A percentile compares a stretch with the other conserved stretches of the same genome.
phyloP scores from a whole-genome alignment of 35 echinoderm and acorn worm species.

The Acanthaster planci region DNA sequence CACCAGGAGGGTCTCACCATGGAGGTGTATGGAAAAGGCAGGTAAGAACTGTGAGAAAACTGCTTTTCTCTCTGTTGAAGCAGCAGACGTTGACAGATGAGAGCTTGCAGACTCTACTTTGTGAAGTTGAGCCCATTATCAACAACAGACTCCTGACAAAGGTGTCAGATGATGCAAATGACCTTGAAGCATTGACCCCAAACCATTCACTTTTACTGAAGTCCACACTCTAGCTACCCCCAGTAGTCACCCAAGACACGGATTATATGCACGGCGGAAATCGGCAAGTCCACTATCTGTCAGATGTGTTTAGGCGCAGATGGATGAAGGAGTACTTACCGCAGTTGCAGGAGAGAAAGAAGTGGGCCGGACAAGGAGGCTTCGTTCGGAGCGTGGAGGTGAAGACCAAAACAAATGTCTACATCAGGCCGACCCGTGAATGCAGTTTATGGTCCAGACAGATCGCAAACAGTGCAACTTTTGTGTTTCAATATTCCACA shows the following conservation, averaged over 20 bases:
- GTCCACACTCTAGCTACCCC: conserved; percentile 14
- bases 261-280: conserved; percentile 37
- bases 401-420: neutral
- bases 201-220: conserved; percentile 49
- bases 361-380: conserved; percentile 38
- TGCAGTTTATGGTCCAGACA: no score
- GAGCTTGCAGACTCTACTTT: conserved; percentile 23
- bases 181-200: conserved; percentile 48
- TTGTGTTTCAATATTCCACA: no score
- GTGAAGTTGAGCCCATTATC: conserved; percentile 22
- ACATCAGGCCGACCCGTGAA: conserved; percentile 25
- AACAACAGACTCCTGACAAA: conserved; percentile 45
- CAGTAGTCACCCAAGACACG: conserved; percentile 17
- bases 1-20: conserved; percentile 56
- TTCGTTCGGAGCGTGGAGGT: conserved; percentile 8
- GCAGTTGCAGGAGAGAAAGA: no score
- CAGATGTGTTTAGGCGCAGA: conserved; percentile 53
- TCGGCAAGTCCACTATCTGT: conserved; percentile 56
- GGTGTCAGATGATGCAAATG: conserved; percentile 36
- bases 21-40: conserved; percentile 69
- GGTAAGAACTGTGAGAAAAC: conserved; percentile 64
- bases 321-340: conserved; percentile 58
- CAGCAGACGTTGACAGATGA: conserved; percentile 39
- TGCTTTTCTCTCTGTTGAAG: conserved; percentile 49
- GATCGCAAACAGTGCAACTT: no score